Evolutionary conservation across 2,888 invertebrate genomes (phyloP).

Genomic region (Parnassius orleans): DNA sequence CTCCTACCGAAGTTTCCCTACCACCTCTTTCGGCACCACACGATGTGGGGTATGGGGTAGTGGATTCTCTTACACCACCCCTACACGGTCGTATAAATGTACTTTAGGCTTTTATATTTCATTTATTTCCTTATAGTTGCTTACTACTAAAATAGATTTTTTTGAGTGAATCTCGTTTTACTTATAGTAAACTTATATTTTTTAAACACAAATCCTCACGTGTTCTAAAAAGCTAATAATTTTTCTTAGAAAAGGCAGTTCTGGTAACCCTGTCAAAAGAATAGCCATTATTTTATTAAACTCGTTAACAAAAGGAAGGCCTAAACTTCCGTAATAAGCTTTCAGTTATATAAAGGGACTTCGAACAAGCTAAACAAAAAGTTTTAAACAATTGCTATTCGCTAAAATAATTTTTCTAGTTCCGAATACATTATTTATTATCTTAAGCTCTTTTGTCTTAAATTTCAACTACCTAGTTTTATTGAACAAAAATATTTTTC

Average conservation of each 20-base stretch:
- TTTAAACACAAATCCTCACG: no score
- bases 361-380: neutral
- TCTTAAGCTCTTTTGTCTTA: neutral
- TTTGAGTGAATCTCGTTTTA: no score
- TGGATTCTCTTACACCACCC: no score
- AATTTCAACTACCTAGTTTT: neutral
- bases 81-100: no score
- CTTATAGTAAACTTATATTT: no score
- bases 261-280: neutral
- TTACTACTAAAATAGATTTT: no score
- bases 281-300: neutral
- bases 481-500: neutral
- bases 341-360: neutral
- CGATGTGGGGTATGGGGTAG: no score
- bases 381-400: slow-evolving; percentile 3
- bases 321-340: neutral
- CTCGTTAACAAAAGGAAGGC: neutral
- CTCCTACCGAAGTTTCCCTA: no score
- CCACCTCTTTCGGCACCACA: no score
- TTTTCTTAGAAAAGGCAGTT: neutral
- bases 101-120: no score
- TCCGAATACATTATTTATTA: neutral
- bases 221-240: neutral
- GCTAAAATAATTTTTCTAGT: neutral
- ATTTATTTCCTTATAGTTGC: no score